A percentile compares a stretch with the other conserved stretches of the same genome.
Evolutionary conservation across 2,113 vertebrate species (phyloP).

Genomic region (Triplophysa tibetana): DNA sequence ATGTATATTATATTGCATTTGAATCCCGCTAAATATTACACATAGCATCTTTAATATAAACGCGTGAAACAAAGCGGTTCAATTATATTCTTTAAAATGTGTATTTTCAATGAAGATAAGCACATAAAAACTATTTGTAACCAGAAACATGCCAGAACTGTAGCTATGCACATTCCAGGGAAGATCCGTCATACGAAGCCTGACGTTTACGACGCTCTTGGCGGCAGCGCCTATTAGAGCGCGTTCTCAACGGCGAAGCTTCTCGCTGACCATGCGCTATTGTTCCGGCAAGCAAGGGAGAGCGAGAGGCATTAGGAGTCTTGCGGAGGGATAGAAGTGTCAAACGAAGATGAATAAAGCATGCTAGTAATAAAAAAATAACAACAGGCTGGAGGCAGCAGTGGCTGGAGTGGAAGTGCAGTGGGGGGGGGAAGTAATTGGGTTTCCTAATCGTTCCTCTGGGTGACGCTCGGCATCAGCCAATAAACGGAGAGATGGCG

Average conservation of each 20-base stretch:
- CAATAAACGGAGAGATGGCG: slow-evolving; percentile 71
- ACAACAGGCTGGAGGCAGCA: slow-evolving; percentile 69
- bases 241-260: background rate
- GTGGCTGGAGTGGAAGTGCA: slow-evolving; percentile 34
- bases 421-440: slow-evolving; percentile 68
- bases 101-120: no score
- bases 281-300: slow-evolving; percentile 21
- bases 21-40: no score
- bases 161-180: background rate
- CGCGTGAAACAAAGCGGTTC: no score
- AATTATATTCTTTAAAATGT: no score
- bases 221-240: slow-evolving; percentile 36
- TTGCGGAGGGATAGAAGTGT: slow-evolving; percentile 54
- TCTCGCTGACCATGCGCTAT: slow-evolving; percentile 20
- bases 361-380: slow-evolving; percentile 73
- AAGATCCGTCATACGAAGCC: slow-evolving; percentile 24
- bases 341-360: slow-evolving; percentile 70
- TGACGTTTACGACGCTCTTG: slow-evolving; percentile 36
- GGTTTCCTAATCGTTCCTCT: slow-evolving; percentile 74
- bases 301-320: slow-evolving; percentile 20
- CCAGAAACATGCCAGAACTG: background rate
- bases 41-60: no score
- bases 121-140: no score
- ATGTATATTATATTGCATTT: no score
- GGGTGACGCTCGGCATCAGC: slow-evolving; percentile 72